A percentile compares a stretch with the other conserved stretches of the same genome.
Evolutionary conservation across 2,113 vertebrate genomes (phyloP).

Genomic region (Amia ocellicauda): DNA sequence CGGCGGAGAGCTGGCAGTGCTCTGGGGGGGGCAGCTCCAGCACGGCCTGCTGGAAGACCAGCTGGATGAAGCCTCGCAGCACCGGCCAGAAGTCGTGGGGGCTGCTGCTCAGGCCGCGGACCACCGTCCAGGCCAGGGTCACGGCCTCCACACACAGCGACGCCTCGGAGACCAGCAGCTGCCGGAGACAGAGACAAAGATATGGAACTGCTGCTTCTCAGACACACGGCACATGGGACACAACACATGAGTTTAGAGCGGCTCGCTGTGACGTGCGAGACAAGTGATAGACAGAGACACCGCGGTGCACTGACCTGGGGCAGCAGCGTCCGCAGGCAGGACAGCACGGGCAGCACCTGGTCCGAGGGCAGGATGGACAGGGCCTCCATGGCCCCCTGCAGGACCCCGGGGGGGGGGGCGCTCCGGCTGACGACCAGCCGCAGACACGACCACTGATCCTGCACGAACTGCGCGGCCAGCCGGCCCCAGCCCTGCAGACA

Average conservation of each 20-base stretch:
- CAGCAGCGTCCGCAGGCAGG: conserved; percentile 73
- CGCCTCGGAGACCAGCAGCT: conserved; percentile 71
- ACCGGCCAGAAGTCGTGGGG: conserved; percentile 87
- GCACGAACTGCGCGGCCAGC: conserved; percentile 71
- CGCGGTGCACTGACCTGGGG: conserved; percentile 83
- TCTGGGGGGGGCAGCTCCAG: conserved; percentile 61
- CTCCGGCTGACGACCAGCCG: conserved; percentile 59
- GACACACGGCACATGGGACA: too few relatives aligned
- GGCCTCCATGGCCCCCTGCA: conserved; percentile 72
- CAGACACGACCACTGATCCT: conserved; percentile 85
- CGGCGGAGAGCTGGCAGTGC: conserved; percentile 56
- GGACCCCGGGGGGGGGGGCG: conserved; percentile 26
- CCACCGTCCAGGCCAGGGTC: conserved; percentile 76
- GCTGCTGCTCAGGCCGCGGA: conserved; percentile 77
- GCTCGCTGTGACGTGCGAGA: too few relatives aligned
- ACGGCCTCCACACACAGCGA: conserved; percentile 76
- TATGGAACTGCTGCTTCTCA: too few relatives aligned
- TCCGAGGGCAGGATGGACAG: conserved; percentile 77
- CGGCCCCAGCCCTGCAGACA: conserved; percentile 82
- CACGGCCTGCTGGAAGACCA: conserved; percentile 72
- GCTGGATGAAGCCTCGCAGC: conserved; percentile 76
- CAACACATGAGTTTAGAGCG: too few relatives aligned
- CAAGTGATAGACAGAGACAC: too few relatives aligned
- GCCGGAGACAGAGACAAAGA: conserved; percentile 11
- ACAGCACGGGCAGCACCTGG: conserved; percentile 75